Conservation (phyloP, 2,888 invertebrate genomes). For the Megamerina dolium region DNA sequence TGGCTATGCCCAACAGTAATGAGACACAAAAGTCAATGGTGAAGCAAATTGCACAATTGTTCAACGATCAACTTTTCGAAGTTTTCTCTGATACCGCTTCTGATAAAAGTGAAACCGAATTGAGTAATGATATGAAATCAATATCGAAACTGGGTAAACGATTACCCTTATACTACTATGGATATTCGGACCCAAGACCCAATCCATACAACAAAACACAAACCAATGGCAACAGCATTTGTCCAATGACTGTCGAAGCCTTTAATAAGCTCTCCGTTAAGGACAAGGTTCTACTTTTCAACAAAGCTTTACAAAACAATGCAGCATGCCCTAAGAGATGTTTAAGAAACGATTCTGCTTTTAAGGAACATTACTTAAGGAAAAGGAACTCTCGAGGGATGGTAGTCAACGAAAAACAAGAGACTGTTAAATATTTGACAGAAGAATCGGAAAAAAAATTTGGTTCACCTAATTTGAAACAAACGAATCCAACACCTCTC, state of each 20-base stretch:
- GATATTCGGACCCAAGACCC: slow-evolving; percentile 19
- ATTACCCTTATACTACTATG: slow-evolving; percentile 15
- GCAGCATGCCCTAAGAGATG: no score
- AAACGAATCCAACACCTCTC: neutral
- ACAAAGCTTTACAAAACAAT: slow-evolving; percentile 38
- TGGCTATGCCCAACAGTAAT: no score
- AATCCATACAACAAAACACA: slow-evolving; percentile 17
- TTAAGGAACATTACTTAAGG: no score
- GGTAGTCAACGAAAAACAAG: slow-evolving; percentile 32
- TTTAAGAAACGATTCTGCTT: no score
- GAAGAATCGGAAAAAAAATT: slow-evolving; percentile 33
- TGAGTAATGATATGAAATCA: neutral
- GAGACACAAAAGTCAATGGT: slow-evolving; percentile 28
- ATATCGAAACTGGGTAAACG: slow-evolving; percentile 10
- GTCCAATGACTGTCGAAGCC: slow-evolving; percentile 38
- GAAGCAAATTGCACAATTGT: slow-evolving; percentile 39
- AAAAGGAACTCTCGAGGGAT: no score
- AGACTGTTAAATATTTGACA: slow-evolving; percentile 32
- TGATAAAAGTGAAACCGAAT: slow-evolving; percentile 13
- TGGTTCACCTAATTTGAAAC: slow-evolving; percentile 6
- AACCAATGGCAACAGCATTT: slow-evolving; percentile 21
- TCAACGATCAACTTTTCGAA: no score
- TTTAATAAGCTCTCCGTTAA: slow-evolving; percentile 41
- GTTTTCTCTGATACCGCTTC: no score
- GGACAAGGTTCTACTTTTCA: slow-evolving; percentile 40